phyloP scores from a whole-genome alignment of 1,140 invertebrate genomes.

The Aradophagus sp. region DNA sequence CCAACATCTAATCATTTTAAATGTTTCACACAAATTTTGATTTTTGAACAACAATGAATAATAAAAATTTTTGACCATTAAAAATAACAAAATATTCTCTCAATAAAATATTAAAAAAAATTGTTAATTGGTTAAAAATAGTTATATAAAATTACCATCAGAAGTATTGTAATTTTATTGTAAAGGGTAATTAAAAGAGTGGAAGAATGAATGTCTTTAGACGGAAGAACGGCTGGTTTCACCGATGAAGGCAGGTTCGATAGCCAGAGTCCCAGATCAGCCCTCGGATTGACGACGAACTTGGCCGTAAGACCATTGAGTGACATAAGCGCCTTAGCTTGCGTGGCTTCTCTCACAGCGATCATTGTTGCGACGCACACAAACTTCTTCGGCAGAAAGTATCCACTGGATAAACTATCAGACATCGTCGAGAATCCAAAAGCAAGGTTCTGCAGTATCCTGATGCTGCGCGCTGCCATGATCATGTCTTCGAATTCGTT shows the following conservation, averaged over 20 bases:
- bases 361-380: constrained; percentile 71
- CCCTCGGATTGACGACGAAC: constrained; percentile 70
- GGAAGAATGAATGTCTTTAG: constrained; percentile 64
- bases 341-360: constrained; percentile 65
- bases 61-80: too few species aligned
- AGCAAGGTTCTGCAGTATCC: constrained; percentile 75
- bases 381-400: constrained; percentile 72
- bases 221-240: constrained; percentile 71
- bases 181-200: constrained; percentile 6
- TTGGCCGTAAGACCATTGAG: constrained; percentile 65
- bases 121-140: too few species aligned
- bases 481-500: constrained; percentile 77
- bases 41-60: too few species aligned
- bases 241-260: constrained; percentile 64
- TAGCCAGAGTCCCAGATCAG: constrained; percentile 61
- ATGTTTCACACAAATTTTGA: too few species aligned
- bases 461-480: constrained; percentile 78
- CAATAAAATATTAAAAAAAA: too few species aligned
- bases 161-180: too few species aligned
- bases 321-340: constrained; percentile 70
- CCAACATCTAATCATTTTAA: too few species aligned
- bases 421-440: constrained; percentile 69
- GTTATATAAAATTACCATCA: too few species aligned
- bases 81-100: too few species aligned
- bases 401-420: constrained; percentile 56